Evolutionary conservation across 2,113 vertebrate species (phyloP).

Genomic region (Aldabrachelys gigantea): DNA sequence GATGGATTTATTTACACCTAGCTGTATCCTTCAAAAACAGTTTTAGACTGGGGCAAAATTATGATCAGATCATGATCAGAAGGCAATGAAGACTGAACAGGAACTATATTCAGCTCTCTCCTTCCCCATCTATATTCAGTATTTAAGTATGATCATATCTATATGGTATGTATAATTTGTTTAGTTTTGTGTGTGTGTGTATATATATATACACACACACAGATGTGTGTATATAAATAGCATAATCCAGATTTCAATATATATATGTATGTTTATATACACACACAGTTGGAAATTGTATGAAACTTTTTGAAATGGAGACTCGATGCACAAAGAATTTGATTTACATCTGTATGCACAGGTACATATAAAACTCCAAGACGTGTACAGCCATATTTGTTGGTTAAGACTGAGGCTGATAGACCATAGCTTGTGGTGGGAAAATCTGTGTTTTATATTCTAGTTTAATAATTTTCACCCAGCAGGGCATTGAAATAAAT

Average conservation of each 20-base stretch:
- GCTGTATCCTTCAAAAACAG: not conserved
- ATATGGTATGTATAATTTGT: fast-evolving
- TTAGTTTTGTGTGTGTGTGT: not conserved
- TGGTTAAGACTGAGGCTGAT: not conserved
- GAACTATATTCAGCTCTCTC: fast-evolving
- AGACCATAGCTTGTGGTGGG: fast-evolving
- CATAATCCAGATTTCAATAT: too few relatives aligned
- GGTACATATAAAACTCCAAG: fast-evolving
- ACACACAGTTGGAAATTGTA: fast-evolving
- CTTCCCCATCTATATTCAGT: fast-evolving
- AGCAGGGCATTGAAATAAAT: fast-evolving
- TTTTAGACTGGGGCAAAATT: fast-evolving
- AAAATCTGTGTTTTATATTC: not conserved
- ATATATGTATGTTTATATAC: fast-evolving
- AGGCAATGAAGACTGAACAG: fast-evolving
- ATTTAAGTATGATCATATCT: fast-evolving
- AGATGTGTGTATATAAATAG: too few relatives aligned
- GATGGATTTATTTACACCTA: not conserved
- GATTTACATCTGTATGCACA: fast-evolving
- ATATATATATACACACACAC: not conserved
- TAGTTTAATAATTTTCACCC: fast-evolving
- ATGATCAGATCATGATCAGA: fast-evolving
- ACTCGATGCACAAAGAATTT: fast-evolving
- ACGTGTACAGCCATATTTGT: fast-evolving
- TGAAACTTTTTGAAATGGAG: not conserved